These are phyloP conservation scores for Atherinosoma microstoma DNA, from an alignment of 2,797 vertebrate species.

Conservation along the genomic window DNA sequence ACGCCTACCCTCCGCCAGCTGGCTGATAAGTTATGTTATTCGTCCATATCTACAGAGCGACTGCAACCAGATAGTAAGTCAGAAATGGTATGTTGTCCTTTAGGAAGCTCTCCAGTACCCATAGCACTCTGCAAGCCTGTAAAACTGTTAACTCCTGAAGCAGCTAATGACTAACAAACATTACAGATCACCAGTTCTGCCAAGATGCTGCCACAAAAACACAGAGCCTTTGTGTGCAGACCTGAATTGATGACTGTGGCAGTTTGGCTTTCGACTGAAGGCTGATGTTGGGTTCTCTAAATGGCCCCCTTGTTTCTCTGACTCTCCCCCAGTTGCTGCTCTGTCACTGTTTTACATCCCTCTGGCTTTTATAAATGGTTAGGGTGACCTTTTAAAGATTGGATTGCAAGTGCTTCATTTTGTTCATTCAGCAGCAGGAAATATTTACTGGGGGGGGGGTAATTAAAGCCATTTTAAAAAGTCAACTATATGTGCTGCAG, in stretches of 20 bases:
- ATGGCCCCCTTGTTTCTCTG: conserved; percentile 53
- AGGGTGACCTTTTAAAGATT: conserved; percentile 54
- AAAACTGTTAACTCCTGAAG: not conserved
- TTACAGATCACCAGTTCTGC: conserved; percentile 33
- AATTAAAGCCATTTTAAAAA: conserved; percentile 41
- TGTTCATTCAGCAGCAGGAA: conserved; percentile 57
- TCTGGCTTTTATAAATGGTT: conserved; percentile 52
- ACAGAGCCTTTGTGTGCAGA: conserved; percentile 61
- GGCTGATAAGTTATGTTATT: not conserved
- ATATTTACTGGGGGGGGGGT: conserved; percentile 29
- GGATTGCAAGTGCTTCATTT: conserved; percentile 44
- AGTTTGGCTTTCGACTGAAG: conserved; percentile 56
- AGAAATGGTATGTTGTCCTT: not conserved
- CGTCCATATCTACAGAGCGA: not conserved
- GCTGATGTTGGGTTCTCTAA: conserved; percentile 56
- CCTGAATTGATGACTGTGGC: conserved; percentile 69
- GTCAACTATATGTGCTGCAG: not conserved
- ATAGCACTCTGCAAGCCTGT: not conserved
- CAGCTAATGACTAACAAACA: conserved; percentile 51
- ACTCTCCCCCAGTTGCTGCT: conserved; percentile 46
- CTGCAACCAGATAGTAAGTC: not conserved
- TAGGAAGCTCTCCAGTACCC: not conserved
- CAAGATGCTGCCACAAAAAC: conserved; percentile 39
- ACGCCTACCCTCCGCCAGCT: not conserved
- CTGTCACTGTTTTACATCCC: conserved; percentile 51